Evolutionary conservation across 2,888 invertebrate species (phyloP).

Genomic region (Acleris emargana): DNA sequence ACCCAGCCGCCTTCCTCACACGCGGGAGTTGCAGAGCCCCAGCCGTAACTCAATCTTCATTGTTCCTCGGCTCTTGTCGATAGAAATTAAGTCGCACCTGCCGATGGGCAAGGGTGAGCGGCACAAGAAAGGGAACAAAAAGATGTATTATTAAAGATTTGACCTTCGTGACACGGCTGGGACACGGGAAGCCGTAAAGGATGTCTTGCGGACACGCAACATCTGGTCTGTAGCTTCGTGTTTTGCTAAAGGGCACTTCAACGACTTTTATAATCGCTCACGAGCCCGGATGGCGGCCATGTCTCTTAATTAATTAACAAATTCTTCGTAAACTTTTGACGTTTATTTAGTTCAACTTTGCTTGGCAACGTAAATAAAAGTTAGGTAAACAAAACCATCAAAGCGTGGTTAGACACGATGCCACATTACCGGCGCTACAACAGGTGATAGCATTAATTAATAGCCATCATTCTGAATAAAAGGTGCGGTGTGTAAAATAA

Average conservation of each 20-base stretch:
- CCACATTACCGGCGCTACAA: not conserved
- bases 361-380: not conserved
- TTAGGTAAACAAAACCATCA: not conserved
- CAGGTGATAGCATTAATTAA: not conserved
- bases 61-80: constrained; percentile 6
- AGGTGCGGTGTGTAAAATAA: no score
- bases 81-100: constrained; percentile 33
- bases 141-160: constrained; percentile 36
- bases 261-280: constrained; percentile 23
- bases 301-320: not conserved
- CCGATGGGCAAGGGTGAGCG: constrained; percentile 11
- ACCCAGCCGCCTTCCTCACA: constrained; percentile 10
- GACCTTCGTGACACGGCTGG: constrained; percentile 33
- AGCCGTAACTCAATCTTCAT: constrained; percentile 22
- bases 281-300: not conserved
- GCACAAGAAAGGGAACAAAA: constrained; percentile 27
- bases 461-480: not conserved
- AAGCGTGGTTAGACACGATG: not conserved
- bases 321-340: not conserved
- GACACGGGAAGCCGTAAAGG: constrained; percentile 31
- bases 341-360: not conserved
- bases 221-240: constrained; percentile 23
- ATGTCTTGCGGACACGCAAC: constrained; percentile 31
- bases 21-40: constrained; percentile 7
- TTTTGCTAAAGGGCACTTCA: constrained; percentile 12